phyloP scores from a whole-genome alignment of 2,797 vertebrate genomes.

The Artibeus lituratus region DNA sequence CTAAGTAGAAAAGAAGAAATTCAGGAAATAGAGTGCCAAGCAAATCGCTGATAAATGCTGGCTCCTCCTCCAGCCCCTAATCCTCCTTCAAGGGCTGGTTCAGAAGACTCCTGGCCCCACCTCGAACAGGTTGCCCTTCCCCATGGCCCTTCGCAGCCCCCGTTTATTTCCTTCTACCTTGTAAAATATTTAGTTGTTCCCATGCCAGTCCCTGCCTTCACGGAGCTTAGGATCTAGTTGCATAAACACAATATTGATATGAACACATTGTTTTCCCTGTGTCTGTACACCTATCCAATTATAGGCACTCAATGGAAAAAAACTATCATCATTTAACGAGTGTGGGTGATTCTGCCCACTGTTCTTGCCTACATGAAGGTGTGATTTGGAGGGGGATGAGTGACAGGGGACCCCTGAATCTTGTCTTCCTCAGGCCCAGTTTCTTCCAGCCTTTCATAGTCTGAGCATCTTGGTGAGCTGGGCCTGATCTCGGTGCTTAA shows the following conservation, averaged over 20 bases:
- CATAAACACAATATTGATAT: background rate
- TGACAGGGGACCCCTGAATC: background rate
- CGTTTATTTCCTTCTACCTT: background rate
- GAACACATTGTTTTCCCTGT: background rate
- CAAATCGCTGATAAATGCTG: background rate
- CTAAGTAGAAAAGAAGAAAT: background rate
- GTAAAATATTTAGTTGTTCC: background rate
- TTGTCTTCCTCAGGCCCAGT: background rate
- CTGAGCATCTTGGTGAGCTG: background rate
- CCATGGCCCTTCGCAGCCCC: background rate
- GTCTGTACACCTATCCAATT: background rate
- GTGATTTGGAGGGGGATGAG: background rate
- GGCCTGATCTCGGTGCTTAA: background rate
- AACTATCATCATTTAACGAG: background rate
- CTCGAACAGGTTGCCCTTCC: background rate
- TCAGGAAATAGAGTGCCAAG: background rate
- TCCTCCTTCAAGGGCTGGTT: background rate
- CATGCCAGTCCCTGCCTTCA: background rate
- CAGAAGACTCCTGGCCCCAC: fast-evolving
- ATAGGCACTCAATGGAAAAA: background rate
- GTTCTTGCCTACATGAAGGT: background rate
- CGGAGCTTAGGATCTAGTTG: background rate
- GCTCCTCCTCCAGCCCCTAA: background rate
- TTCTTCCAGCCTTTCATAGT: background rate
- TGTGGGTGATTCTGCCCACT: background rate